Evolutionary conservation across 2,888 invertebrate species (phyloP).

Genomic region (Arenicola marina): DNA sequence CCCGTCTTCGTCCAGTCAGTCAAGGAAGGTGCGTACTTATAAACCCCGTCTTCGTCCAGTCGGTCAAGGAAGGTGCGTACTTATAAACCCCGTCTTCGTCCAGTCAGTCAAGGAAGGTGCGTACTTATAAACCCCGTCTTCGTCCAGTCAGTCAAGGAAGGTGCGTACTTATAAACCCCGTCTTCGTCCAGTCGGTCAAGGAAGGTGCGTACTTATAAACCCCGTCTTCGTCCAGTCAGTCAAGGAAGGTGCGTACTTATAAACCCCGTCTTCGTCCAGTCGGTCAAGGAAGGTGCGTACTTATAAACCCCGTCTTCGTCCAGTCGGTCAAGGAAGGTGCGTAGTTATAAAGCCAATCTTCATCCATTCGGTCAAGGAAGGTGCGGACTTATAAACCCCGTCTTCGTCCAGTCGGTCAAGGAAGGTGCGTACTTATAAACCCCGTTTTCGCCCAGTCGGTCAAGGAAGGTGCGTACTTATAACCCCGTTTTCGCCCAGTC

Average conservation of each 20-base stretch:
- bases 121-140: neutral
- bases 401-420: slow-evolving; percentile 94
- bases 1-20: slow-evolving; percentile 95
- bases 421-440: too few species aligned
- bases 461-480: too few species aligned
- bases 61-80: slow-evolving; percentile 91
- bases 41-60: slow-evolving; percentile 95
- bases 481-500: too few species aligned
- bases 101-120: slow-evolving; percentile 90
- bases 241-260: slow-evolving; percentile 73
- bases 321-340: slow-evolving; percentile 90
- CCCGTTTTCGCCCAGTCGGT: too few species aligned
- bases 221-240: neutral
- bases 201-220: slow-evolving; percentile 69
- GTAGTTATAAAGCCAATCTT: slow-evolving; percentile 82
- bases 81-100: slow-evolving; percentile 97
- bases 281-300: slow-evolving; percentile 82
- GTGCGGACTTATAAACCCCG: slow-evolving; percentile 77
- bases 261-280: slow-evolving; percentile 96
- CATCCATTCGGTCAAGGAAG: slow-evolving; percentile 93
- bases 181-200: slow-evolving; percentile 94
- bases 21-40: slow-evolving; percentile 72
- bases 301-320: slow-evolving; percentile 80
- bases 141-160: neutral
- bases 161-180: slow-evolving; percentile 93